phyloP scores from a whole-genome alignment of 2,113 vertebrate genomes.

The Ascaphus truei region DNA sequence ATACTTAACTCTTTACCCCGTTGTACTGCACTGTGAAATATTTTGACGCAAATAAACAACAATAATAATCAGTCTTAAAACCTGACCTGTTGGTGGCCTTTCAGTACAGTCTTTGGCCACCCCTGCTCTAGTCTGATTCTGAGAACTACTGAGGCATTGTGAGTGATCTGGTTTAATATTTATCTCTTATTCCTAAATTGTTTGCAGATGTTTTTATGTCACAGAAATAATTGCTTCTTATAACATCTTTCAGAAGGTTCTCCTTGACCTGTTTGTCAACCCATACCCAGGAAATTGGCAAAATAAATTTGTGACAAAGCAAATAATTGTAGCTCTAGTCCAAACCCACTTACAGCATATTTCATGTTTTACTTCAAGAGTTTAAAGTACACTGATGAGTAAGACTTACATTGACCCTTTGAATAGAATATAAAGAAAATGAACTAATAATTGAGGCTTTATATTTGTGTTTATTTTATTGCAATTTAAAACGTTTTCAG shows the following conservation, averaged over 20 bases:
- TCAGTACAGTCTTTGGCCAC: too few relatives aligned
- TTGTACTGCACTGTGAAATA: too few relatives aligned
- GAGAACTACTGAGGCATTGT: background rate
- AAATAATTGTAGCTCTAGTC: background rate
- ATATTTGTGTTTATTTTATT: background rate
- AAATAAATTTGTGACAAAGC: background rate
- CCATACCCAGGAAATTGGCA: background rate
- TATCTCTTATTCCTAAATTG: background rate
- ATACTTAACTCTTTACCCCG: too few relatives aligned
- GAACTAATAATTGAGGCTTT: background rate
- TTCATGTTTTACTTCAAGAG: background rate
- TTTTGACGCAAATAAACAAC: too few relatives aligned
- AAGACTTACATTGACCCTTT: background rate
- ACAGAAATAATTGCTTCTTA: background rate
- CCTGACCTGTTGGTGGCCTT: too few relatives aligned
- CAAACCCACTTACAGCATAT: background rate
- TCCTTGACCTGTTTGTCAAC: background rate
- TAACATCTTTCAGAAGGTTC: background rate
- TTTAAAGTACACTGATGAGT: background rate
- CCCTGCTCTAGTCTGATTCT: background rate
- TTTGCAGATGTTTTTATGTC: background rate
- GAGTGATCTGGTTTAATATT: background rate
- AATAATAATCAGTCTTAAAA: too few relatives aligned
- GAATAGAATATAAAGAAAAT: background rate
- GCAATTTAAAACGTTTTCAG: too few relatives aligned